A percentile compares a stretch with the other conserved stretches of the same genome.
Evolutionary conservation across 2,888 invertebrate species (phyloP).

Genomic region (Sceliomorpha sp.): DNA sequence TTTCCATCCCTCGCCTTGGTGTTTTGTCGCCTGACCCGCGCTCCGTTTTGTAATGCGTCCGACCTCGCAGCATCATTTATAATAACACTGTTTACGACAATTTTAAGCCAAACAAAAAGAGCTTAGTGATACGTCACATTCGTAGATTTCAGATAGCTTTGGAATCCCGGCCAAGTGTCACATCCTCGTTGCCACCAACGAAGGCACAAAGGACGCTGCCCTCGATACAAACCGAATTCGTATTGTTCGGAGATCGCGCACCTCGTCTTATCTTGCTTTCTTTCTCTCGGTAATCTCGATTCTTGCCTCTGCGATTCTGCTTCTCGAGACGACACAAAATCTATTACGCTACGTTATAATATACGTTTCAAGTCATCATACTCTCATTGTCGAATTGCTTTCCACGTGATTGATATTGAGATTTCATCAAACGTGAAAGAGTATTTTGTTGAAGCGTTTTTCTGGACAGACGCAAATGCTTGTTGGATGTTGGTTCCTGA

Average conservation of each 20-base stretch:
- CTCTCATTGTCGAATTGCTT: not conserved
- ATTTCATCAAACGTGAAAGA: not conserved
- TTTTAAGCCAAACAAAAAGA: constrained; percentile 34
- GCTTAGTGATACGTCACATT: constrained; percentile 5
- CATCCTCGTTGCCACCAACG: constrained; percentile 13
- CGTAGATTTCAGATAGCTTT: constrained; percentile 13
- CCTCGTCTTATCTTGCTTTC: constrained; percentile 24
- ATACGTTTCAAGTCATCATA: constrained; percentile 2
- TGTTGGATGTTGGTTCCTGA: too few species aligned
- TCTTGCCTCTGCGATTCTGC: constrained; percentile 5
- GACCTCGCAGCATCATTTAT: constrained; percentile 36
- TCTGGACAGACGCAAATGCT: too few species aligned
- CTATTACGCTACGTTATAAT: not conserved
- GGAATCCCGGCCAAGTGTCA: not conserved
- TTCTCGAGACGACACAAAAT: not conserved
- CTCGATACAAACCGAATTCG: constrained; percentile 32
- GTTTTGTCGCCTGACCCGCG: constrained; percentile 26
- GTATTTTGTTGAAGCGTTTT: too few species aligned
- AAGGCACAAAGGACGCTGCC: constrained; percentile 16
- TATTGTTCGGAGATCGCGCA: constrained; percentile 25
- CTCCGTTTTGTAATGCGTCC: not conserved
- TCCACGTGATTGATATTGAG: not conserved
- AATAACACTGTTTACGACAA: constrained; percentile 34
- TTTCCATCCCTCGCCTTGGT: constrained; percentile 10
- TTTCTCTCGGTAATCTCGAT: constrained; percentile 17